These are phyloP conservation scores for Pseudochromis fuscus DNA, from an alignment of 2,797 vertebrate species.

Conservation along the genomic window DNA sequence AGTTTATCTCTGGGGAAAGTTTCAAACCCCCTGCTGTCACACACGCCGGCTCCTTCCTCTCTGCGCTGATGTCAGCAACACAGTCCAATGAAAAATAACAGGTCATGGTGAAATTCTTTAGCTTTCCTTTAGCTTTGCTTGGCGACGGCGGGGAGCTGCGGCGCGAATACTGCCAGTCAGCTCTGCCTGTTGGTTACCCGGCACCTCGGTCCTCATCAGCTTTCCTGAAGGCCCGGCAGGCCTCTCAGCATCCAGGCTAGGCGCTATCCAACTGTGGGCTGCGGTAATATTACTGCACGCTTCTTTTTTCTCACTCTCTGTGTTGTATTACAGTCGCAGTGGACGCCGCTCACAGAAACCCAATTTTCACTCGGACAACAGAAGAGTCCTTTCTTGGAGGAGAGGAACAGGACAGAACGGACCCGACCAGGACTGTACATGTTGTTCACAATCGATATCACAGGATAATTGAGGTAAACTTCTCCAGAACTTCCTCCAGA, in stretches of 20 bases:
- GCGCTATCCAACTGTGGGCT: conserved; percentile 20
- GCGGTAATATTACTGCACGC: conserved; percentile 10
- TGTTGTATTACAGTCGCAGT: conserved; percentile 16
- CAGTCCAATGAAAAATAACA: conserved; percentile 15
- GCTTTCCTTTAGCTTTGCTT: conserved; percentile 39
- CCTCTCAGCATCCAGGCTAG: conserved; percentile 10
- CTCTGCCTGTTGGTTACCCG: conserved; percentile 44
- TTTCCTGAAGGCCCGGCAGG: conserved; percentile 34
- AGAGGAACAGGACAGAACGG: not conserved
- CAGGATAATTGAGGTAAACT: conserved; percentile 1
- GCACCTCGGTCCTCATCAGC: conserved; percentile 40
- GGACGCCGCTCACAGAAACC: conserved; percentile 7
- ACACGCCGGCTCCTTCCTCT: conserved; percentile 8
- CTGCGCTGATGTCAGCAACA: conserved; percentile 44
- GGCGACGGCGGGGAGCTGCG: conserved; percentile 34
- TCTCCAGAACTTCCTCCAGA: no score
- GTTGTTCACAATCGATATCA: not conserved
- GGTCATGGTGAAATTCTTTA: conserved; percentile 25
- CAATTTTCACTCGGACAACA: conserved; percentile 17
- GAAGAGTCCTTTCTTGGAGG: conserved; percentile 10
- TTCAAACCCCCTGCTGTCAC: conserved; percentile 16
- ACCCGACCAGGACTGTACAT: no score
- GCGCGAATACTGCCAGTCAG: conserved; percentile 49
- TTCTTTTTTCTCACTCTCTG: not conserved
- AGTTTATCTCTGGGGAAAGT: conserved; percentile 23